Base-by-base conservation (phyloP, 2,113 vertebrate species). In the Oryzias celebensis region DNA sequence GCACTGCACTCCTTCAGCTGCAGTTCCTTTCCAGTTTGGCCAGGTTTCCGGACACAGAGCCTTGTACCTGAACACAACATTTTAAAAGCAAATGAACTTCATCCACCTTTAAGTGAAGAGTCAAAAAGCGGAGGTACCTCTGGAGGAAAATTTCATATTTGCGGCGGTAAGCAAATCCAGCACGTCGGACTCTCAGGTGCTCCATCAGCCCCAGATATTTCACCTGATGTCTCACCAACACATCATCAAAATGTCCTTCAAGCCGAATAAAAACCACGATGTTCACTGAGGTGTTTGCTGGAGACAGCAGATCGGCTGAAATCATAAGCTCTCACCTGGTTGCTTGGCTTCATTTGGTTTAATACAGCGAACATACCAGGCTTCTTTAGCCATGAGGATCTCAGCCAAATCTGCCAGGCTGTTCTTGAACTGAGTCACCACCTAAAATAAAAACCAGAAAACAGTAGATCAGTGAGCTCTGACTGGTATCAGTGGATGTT, bases 121-220 rank as follows among this genome's bases (percentile, higher is more conserved):
- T 14, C 42, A 3, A 22, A 44, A 12, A 26, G 58, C 5, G 52
- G 0, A 13, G 12, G 58, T 66, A 96, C 97, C 97, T 96, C 3
- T 98, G 92, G 64, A 99, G 78, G 81, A 99, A 99, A 23, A 93
- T 89, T 41, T 98, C 94, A 0, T 97, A 98, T 81, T 93, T 96
- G 44, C 95, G 91, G 0, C 96, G 92, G 75, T 98, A 98, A 0
- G 96, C 95, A 0, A 99, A 99, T n/a, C 97, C 96, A 0, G 96
- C 96, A 0, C 96, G 86, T 1, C 95, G 88, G 75, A 99, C 97
- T 57, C 95, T 83, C 63, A 98, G 81, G 73, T 98, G 95, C 78
- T 99, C 97, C 95, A 98, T 98, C 78, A 99, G 88, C 0, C 97
- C 96, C 80, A 99, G 85, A 85, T 99, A 99, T 71, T 98, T 98